Conservation (phyloP, 2,888 invertebrate species). For the Caenorhabditis becei region DNA sequence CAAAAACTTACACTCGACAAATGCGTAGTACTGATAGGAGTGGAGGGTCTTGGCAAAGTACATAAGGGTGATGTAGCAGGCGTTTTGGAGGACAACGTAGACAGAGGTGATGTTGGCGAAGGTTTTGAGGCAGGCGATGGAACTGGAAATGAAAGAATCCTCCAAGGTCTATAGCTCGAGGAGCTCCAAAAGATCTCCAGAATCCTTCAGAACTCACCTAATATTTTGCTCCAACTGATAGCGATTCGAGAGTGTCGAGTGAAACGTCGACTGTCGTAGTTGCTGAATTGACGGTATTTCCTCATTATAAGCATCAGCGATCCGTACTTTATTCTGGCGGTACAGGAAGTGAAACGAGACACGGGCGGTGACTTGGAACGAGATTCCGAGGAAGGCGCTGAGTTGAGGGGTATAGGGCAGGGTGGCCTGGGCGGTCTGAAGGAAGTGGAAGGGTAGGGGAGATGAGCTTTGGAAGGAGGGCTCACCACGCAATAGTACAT, state of each 20-base stretch:
- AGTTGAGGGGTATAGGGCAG: conserved; percentile 30
- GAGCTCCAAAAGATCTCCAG: too few relatives aligned
- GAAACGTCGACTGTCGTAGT: conserved; percentile 2
- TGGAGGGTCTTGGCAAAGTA: conserved; percentile 11
- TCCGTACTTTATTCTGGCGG: conserved; percentile 40
- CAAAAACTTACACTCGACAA: conserved; percentile 40
- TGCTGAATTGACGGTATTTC: conserved; percentile 32
- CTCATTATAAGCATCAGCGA: conserved; percentile 21
- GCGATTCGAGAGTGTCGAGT: conserved; percentile 40
- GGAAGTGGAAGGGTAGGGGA: too few relatives aligned
- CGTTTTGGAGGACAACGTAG: conserved; percentile 49
- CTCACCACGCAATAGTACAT: conserved; percentile 53
- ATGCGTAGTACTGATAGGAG: conserved; percentile 25
- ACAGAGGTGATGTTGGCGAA: conserved; percentile 36
- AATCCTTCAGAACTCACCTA: too few relatives aligned
- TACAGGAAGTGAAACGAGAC: conserved; percentile 25
- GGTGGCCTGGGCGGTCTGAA: conserved; percentile 29
- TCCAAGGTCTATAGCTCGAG: too few relatives aligned
- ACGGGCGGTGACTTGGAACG: conserved; percentile 33
- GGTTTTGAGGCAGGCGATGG: conserved; percentile 42
- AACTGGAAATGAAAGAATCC: conserved; percentile 2
- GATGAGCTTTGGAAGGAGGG: neutral
- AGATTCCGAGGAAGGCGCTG: conserved; percentile 32
- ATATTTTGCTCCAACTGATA: conserved; percentile 55
- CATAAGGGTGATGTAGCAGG: conserved; percentile 35